These are phyloP conservation scores for Zygothrica quintamaculata DNA, from an alignment of 2,888 invertebrate genomes.

Conservation along the genomic window DNA sequence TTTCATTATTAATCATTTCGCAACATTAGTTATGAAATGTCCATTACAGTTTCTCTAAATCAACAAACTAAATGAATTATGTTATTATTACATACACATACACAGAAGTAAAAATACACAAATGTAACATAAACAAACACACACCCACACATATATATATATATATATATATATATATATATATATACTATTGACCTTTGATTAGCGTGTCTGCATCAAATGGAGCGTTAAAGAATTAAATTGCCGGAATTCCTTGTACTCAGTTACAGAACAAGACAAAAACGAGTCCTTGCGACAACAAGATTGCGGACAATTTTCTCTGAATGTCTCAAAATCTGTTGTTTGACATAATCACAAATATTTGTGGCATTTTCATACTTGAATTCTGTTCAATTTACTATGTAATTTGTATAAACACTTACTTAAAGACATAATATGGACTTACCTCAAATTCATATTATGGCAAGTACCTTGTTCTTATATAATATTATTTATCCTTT, in stretches of 20 bases:
- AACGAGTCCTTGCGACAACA: background rate
- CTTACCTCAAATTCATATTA: too few species aligned
- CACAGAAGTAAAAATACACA: conserved; percentile 28
- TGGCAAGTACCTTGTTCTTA: too few species aligned
- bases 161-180: conserved; percentile 4
- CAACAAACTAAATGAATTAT: conserved; percentile 52
- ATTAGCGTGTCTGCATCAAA: conserved; percentile 57
- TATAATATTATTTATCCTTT: too few species aligned
- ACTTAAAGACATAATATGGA: too few species aligned
- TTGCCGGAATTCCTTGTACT: conserved; percentile 42
- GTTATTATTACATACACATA: conserved; percentile 22
- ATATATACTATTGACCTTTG: conserved; percentile 48
- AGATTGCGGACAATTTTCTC: background rate
- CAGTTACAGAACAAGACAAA: conserved; percentile 32
- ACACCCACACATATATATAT: too few species aligned
- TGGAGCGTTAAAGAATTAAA: conserved; percentile 60
- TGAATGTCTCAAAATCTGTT: background rate
- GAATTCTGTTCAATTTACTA: too few species aligned
- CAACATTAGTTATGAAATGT: conserved; percentile 48
- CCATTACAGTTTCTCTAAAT: conserved; percentile 36
- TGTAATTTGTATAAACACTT: too few species aligned
- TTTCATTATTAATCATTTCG: conserved; percentile 49
- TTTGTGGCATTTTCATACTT: too few species aligned
- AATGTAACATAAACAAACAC: background rate
- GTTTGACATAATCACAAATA: background rate